Evolutionary conservation across 2,888 invertebrate species (phyloP), one percentile per base, ranked within the genome.

Genomic region (Polydrusus cervinus): DNA sequence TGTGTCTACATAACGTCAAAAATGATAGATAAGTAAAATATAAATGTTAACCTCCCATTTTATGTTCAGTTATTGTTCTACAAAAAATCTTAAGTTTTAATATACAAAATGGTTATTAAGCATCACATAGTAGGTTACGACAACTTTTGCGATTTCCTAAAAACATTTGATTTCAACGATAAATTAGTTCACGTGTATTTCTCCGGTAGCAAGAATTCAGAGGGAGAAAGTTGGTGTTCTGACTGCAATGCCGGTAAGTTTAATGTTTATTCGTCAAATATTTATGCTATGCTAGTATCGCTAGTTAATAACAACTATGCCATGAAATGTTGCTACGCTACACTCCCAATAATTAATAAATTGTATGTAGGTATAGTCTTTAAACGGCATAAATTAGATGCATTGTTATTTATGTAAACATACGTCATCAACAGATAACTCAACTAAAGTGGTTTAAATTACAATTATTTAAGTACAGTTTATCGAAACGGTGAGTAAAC

Each of bases 201-300:
- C 83, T 90, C 89, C 79, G 95, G 94, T 18, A 88, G 90, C 47
- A 92, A 92, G 86, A 84, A 89, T 64, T 85, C 89, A 0, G 87
- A 89, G 80, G 96, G 95, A 0, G 86, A 90, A 70, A 97, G 95
- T 85, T 97, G 97, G 97, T 97, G 97, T 83, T 92, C 93, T 0
- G 97, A 97, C 86, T 97, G 97, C 87, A 93, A 93, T 13, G 90
- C 90, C 88, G 95, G 95, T 95, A 90, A 88, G 73, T 73, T 66
- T 53, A 0, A 8, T 34, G 34, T 34, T 18, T 51, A 38, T 30
- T 14, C 13, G 18, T 57, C 38, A 51, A 25, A 34, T 64, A 61
- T 61, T 43, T 68, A 69, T 34, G 25, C 65, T 51, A 30, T 30
- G n/a, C n/a, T n/a, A 25, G 25, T 25, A 5, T 5, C 25, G n/a